Evolutionary conservation across 2,797 vertebrate species (phyloP).

Genomic region (Sparus aurata): DNA sequence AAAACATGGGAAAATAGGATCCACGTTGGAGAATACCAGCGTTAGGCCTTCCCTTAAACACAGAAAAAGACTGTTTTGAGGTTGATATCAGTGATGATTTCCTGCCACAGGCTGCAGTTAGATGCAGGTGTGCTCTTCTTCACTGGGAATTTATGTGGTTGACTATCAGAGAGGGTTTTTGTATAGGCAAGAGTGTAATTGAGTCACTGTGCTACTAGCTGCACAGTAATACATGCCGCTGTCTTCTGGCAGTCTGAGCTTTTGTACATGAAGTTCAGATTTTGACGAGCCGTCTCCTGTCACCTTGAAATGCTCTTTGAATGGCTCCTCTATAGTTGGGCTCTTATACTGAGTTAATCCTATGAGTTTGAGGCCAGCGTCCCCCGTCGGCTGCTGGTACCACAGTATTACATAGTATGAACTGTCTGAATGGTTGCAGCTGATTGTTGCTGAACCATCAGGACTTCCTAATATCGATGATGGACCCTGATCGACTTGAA

Average conservation of each 20-base stretch:
- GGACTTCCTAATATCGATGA: slow-evolving; percentile 41
- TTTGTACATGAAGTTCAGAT: slow-evolving; percentile 30
- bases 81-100: slow-evolving; percentile 25
- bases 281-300: slow-evolving; percentile 42
- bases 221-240: slow-evolving; percentile 51
- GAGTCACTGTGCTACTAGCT: slow-evolving; percentile 55
- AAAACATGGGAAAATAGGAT: too few species aligned
- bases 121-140: slow-evolving; percentile 27
- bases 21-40: too few species aligned
- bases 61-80: background rate
- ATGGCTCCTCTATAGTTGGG: background rate
- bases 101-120: slow-evolving; percentile 15
- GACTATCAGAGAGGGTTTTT: slow-evolving; percentile 45
- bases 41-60: too few species aligned
- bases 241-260: slow-evolving; percentile 34
- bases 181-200: background rate
- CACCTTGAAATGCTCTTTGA: background rate
- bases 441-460: slow-evolving; percentile 26
- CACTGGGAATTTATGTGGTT: background rate
- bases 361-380: slow-evolving; percentile 41
- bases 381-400: slow-evolving; percentile 25
- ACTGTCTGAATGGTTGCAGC: slow-evolving; percentile 57
- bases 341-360: background rate
- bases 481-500: slow-evolving; percentile 63
- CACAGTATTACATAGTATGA: background rate